A percentile compares a stretch with the other conserved stretches of the same genome.
phyloP scores from a whole-genome alignment of 2,113 vertebrate genomes.

The Anhinga anhinga region DNA sequence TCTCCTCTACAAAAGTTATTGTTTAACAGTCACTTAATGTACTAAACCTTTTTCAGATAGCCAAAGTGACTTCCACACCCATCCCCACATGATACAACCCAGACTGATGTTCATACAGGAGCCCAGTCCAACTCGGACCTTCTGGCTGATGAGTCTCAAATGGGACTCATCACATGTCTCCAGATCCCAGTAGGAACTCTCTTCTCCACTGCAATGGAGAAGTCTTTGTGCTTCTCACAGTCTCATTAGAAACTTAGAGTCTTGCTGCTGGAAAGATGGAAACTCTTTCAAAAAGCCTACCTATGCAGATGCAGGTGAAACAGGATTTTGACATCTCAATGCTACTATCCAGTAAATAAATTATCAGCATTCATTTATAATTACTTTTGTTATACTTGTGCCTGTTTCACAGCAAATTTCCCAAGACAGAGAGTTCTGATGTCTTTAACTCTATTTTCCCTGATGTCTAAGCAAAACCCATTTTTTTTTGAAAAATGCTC shows the following conservation, averaged over 20 bases:
- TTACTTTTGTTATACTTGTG: background rate
- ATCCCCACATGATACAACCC: background rate
- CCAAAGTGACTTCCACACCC: background rate
- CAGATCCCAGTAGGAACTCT: background rate
- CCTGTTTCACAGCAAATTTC: background rate
- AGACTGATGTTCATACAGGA: background rate
- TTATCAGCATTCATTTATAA: background rate
- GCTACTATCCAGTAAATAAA: slow-evolving; percentile 9
- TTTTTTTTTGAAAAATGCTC: background rate
- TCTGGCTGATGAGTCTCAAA: background rate
- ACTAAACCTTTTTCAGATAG: background rate
- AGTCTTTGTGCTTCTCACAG: background rate
- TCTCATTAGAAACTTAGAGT: background rate
- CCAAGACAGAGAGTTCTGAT: background rate
- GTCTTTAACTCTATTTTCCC: background rate
- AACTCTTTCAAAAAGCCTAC: background rate
- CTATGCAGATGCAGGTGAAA: background rate
- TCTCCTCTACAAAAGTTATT: background rate
- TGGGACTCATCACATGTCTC: background rate
- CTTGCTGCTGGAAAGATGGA: background rate
- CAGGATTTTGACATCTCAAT: background rate
- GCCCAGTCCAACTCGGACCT: background rate
- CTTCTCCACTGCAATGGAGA: background rate
- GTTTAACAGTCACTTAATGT: background rate
- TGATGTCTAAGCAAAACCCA: background rate